Conservation (phyloP, 1,140 invertebrate species). For the Ceratosolen fusciceps region DNA sequence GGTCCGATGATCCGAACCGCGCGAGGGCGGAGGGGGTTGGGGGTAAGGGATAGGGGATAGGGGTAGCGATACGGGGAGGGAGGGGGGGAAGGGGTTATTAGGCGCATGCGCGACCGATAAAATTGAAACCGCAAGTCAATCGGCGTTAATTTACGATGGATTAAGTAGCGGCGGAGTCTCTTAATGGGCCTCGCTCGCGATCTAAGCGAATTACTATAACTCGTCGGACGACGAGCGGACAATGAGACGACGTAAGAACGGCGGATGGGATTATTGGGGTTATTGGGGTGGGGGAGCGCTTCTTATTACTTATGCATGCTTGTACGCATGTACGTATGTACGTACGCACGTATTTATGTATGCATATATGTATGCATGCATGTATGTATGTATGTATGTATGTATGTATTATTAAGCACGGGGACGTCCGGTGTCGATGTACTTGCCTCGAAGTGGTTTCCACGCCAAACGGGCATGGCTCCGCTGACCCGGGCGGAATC, state of each 20-base stretch:
- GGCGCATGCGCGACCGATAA: neutral
- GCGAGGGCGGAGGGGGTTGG: too few species aligned
- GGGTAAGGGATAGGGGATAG: neutral
- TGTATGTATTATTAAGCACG: neutral
- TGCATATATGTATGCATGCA: too few species aligned
- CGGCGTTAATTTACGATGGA: constrained; percentile 36
- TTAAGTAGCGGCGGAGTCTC: constrained; percentile 32
- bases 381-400: too few species aligned
- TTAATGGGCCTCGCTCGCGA: constrained; percentile 16
- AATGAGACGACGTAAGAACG: neutral
- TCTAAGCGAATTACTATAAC: constrained; percentile 17
- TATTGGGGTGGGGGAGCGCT: too few species aligned
- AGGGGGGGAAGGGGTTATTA: too few species aligned
- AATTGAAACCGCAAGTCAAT: neutral
- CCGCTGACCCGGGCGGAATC: neutral
- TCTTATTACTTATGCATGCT: too few species aligned
- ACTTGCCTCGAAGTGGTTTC: constrained; percentile 49
- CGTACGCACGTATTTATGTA: too few species aligned
- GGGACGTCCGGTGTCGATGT: constrained; percentile 34
- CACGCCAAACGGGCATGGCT: constrained; percentile 46
- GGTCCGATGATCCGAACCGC: too few species aligned
- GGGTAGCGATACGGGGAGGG: too few species aligned
- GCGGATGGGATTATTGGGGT: too few species aligned
- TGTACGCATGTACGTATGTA: too few species aligned
- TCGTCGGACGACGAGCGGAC: neutral